Conservation (phyloP, 2,797 vertebrate species). For the Microchirus variegatus region DNA sequence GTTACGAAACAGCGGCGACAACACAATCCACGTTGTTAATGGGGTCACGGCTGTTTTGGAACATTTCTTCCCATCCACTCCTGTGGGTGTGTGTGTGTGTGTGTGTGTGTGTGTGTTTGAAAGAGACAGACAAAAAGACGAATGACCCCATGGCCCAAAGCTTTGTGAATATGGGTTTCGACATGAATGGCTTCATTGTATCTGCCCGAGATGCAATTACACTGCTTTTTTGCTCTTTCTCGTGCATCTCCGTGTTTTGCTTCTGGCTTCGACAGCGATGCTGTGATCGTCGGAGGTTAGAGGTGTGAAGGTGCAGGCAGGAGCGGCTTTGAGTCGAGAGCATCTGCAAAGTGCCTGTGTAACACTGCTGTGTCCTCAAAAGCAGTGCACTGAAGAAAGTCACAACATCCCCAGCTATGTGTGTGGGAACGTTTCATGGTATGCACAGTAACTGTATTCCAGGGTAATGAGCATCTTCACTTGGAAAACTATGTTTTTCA, state of each 20-base stretch:
- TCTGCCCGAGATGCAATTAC: slow-evolving; percentile 20
- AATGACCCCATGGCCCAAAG: slow-evolving; percentile 12
- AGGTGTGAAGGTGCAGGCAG: neutral
- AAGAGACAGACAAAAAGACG: slow-evolving; percentile 3
- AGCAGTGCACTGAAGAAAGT: too few species aligned
- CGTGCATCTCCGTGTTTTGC: slow-evolving; percentile 12
- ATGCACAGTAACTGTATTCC: too few species aligned
- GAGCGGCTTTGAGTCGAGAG: neutral
- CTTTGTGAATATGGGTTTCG: slow-evolving; percentile 25
- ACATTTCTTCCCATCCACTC: slow-evolving; percentile 15
- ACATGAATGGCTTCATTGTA: slow-evolving; percentile 23
- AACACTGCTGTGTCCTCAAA: neutral
- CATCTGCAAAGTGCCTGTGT: neutral
- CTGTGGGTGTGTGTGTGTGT: neutral
- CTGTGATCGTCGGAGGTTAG: neutral
- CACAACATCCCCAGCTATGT: too few species aligned
- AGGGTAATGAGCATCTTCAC: too few species aligned
- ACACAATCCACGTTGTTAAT: slow-evolving; percentile 13
- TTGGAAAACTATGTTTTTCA: too few species aligned
- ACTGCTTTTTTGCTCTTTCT: neutral
- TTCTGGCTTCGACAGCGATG: slow-evolving; percentile 1
- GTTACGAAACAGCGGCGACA: slow-evolving; percentile 21
- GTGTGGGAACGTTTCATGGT: too few species aligned
- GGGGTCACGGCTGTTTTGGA: slow-evolving; percentile 19
- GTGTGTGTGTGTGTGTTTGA: neutral